These are phyloP conservation scores for Epinotia demarniana DNA, from an alignment of 2,888 invertebrate genomes.

Conservation along the genomic window DNA sequence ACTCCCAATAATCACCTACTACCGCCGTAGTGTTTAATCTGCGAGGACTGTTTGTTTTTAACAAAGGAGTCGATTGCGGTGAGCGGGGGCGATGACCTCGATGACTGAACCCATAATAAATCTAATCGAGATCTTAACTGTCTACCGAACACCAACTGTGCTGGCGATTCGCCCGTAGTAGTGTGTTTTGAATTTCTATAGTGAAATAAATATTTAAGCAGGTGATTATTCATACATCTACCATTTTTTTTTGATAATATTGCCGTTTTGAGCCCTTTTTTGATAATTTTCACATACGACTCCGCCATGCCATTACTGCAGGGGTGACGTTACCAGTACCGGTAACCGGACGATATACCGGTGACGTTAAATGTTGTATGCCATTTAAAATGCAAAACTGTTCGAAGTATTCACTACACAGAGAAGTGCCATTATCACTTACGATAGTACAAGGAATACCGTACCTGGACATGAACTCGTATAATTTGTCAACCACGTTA, in stretches of 20 bases:
- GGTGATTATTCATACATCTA: not conserved
- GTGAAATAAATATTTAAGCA: conserved; percentile 33
- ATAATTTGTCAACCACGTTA: conserved; percentile 42
- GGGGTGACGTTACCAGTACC: too few relatives aligned
- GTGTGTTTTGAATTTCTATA: conserved; percentile 37
- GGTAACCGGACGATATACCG: too few relatives aligned
- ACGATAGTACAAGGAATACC: conserved; percentile 45
- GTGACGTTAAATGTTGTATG: conserved; percentile 46
- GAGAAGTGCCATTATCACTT: conserved; percentile 49
- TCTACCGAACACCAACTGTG: conserved; percentile 37
- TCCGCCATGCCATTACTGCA: conserved; percentile 46
- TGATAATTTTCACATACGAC: conserved; percentile 47
- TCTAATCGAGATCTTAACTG: conserved; percentile 32
- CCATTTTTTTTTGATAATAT: not conserved
- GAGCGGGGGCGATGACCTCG: conserved; percentile 7
- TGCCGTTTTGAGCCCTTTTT: conserved; percentile 41
- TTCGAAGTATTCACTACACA: conserved; percentile 45
- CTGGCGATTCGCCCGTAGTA: conserved; percentile 36
- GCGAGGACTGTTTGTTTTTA: conserved; percentile 26
- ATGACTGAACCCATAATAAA: conserved; percentile 1
- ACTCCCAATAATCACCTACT: too few relatives aligned
- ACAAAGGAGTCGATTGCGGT: conserved; percentile 3
- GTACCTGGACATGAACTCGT: conserved; percentile 46
- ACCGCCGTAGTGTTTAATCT: conserved; percentile 31
- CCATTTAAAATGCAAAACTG: conserved; percentile 48